phyloP scores from a whole-genome alignment of 2,888 invertebrate genomes.

The Nephrocerus scutellatus region DNA sequence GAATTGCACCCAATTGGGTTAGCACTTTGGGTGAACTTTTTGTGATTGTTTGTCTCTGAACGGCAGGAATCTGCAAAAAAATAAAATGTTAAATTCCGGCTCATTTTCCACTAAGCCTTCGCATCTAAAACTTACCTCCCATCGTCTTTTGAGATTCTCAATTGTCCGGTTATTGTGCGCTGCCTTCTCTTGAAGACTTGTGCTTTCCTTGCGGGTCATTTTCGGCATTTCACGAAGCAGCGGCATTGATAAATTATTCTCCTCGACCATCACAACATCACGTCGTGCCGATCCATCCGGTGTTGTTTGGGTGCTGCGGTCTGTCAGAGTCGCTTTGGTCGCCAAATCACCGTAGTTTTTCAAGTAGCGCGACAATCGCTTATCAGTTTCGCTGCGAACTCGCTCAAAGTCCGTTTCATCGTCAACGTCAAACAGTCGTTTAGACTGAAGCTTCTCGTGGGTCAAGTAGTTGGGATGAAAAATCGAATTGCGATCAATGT shows the following conservation, averaged over 20 bases:
- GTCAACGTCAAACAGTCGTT: conserved; percentile 17
- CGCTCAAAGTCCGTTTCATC: conserved; percentile 33
- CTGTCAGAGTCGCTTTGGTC: conserved; percentile 32
- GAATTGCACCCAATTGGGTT: conserved; percentile 62
- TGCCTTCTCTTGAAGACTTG: conserved; percentile 15
- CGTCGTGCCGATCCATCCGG: conserved; percentile 31
- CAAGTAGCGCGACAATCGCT: conserved; percentile 37
- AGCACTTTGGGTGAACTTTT: conserved; percentile 49
- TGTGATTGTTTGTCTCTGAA: conserved; percentile 49
- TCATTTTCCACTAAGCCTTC: not conserved
- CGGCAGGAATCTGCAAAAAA: conserved; percentile 54
- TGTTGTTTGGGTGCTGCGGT: conserved; percentile 40
- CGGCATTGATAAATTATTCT: conserved; percentile 55
- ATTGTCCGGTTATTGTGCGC: conserved; percentile 26
- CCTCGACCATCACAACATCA: conserved; percentile 36
- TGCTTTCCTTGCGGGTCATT: conserved; percentile 36
- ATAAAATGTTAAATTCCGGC: not conserved
- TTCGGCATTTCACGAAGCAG: conserved; percentile 54
- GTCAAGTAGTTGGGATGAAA: conserved; percentile 32
- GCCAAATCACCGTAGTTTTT: conserved; percentile 43
- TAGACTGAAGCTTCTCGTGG: conserved; percentile 4
- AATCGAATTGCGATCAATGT: conserved; percentile 38
- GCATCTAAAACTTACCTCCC: conserved; percentile 47
- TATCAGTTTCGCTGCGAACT: conserved; percentile 36
- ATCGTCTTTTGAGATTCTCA: conserved; percentile 48